These are phyloP conservation scores for Neodiprion pinetum DNA, from an alignment of 1,140 invertebrate genomes.

Conservation along the genomic window DNA sequence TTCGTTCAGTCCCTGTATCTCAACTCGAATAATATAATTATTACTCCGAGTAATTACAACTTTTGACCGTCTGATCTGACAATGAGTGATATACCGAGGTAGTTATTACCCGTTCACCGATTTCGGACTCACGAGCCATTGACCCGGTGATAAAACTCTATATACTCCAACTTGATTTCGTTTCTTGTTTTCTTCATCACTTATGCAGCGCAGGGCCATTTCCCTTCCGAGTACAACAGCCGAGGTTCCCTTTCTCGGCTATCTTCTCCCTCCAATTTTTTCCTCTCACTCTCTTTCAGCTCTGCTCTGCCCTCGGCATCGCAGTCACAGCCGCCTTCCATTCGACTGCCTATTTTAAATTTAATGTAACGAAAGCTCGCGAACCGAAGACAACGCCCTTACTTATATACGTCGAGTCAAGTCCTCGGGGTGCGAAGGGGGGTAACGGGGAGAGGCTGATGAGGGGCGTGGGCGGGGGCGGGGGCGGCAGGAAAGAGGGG, in stretches of 20 bases:
- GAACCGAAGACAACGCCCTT: constrained; percentile 62
- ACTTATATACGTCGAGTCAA: constrained; percentile 53
- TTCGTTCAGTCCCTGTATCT: too few relatives aligned
- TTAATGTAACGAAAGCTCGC: constrained; percentile 24
- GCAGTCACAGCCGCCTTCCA: neutral
- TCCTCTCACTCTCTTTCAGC: constrained; percentile 13
- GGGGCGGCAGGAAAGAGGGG: constrained; percentile 36
- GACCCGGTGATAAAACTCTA: too few relatives aligned
- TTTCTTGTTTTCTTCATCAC: neutral
- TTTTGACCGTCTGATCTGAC: too few relatives aligned
- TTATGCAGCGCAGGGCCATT: neutral
- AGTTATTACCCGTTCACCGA: too few relatives aligned
- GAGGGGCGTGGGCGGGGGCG: constrained; percentile 22
- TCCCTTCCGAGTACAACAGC: neutral
- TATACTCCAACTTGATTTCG: neutral
- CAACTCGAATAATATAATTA: too few relatives aligned
- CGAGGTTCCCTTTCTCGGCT: neutral
- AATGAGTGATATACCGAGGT: too few relatives aligned
- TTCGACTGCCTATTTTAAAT: constrained; percentile 5
- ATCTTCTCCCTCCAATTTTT: constrained; percentile 26
- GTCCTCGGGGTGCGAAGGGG: constrained; percentile 22
- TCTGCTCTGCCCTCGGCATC: neutral
- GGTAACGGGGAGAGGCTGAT: constrained; percentile 14
- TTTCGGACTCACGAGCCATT: too few relatives aligned
- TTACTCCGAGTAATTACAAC: too few relatives aligned